phyloP scores from a whole-genome alignment of 2,888 invertebrate genomes.

The Synanthedon formicaeformis region DNA sequence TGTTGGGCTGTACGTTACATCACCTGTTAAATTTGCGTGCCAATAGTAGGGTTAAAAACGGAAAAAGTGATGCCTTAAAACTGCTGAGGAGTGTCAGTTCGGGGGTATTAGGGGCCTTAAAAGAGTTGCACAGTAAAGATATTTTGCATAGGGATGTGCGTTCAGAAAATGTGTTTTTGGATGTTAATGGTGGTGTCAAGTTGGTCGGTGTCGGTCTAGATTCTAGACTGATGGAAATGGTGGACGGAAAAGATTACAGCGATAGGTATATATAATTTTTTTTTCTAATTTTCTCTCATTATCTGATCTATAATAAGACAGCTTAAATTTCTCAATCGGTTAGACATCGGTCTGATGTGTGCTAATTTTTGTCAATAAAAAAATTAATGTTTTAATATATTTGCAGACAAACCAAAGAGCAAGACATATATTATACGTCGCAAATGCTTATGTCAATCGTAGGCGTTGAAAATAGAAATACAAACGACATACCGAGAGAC shows the following conservation, averaged over 20 bases:
- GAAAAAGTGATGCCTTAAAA: slow-evolving; percentile 36
- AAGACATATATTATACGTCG: slow-evolving; percentile 81
- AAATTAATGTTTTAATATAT: not conserved
- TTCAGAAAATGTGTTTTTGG: slow-evolving; percentile 79
- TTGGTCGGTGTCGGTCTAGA: slow-evolving; percentile 80
- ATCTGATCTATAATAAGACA: too few species aligned
- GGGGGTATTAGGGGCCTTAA: slow-evolving; percentile 80
- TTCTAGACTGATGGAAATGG: slow-evolving; percentile 73
- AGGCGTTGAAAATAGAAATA: slow-evolving; percentile 53
- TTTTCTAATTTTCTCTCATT: not conserved
- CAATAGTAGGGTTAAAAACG: slow-evolving; percentile 14
- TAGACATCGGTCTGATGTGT: too few species aligned
- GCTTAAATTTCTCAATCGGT: too few species aligned
- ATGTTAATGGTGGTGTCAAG: slow-evolving; percentile 71
- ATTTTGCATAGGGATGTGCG: slow-evolving; percentile 87
- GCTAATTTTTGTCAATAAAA: too few species aligned
- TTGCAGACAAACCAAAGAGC: slow-evolving; percentile 70
- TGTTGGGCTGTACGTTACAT: slow-evolving; percentile 58
- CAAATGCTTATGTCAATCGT: slow-evolving; percentile 76
- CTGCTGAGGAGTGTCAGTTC: slow-evolving; percentile 75
- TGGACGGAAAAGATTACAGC: slow-evolving; percentile 44
- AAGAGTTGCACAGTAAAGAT: slow-evolving; percentile 83
- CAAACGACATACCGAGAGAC: slow-evolving; percentile 68
- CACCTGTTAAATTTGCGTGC: slow-evolving; percentile 18
- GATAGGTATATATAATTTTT: slow-evolving; percentile 34